Conservation (phyloP, 2,113 vertebrate species). For the Phyllopteryx taeniolatus region DNA sequence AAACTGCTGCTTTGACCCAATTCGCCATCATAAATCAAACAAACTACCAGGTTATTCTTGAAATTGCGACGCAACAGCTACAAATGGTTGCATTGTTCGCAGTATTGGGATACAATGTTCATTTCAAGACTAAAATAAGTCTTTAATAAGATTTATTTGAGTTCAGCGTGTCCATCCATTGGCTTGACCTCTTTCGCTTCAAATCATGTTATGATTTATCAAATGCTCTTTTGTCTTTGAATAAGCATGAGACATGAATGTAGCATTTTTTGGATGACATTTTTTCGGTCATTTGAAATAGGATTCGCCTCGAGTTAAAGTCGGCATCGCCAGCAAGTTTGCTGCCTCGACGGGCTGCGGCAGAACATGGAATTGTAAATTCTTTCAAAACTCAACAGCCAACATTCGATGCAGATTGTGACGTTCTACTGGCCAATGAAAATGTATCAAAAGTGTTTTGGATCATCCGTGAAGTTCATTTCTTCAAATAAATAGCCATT, state of each 20-base stretch:
- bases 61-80: conserved; percentile 16
- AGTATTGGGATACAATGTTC: not conserved
- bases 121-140: not conserved
- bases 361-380: no score
- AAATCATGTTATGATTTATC: no score
- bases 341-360: not conserved
- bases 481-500: not conserved
- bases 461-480: not conserved
- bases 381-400: no score
- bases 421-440: not conserved
- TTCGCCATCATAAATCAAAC: conserved; percentile 43
- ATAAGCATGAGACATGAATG: not conserved
- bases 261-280: not conserved
- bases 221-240: no score
- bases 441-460: no score
- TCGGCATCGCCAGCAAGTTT: not conserved
- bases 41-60: conserved; percentile 36
- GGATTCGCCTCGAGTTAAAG: not conserved
- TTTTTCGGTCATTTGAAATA: not conserved
- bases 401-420: no score
- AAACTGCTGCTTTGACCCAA: conserved; percentile 45
- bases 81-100: not conserved
- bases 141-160: not conserved
- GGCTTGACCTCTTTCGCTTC: not conserved
- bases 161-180: no score